Conservation (phyloP, 2,797 vertebrate species). For the Lepus oiostolus region DNA sequence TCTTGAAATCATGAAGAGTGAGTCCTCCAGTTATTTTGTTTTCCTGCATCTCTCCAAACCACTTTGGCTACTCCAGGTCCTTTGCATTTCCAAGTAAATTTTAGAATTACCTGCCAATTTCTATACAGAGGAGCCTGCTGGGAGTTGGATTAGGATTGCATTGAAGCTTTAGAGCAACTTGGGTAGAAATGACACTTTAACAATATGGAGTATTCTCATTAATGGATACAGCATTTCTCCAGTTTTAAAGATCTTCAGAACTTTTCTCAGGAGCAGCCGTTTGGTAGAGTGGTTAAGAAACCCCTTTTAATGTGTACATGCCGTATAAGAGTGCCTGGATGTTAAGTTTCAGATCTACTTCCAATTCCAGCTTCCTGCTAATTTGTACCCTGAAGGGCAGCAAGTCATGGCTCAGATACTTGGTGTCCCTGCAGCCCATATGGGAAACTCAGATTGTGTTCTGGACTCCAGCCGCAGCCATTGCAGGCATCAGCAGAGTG, state of each 20-base stretch:
- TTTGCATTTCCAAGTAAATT: not conserved
- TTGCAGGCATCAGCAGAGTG: no score
- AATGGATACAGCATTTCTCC: not conserved
- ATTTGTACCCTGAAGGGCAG: no score
- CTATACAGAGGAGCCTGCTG: not conserved
- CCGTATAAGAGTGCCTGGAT: no score
- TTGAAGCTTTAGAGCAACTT: not conserved
- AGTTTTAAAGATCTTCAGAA: not conserved
- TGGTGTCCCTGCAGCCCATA: no score
- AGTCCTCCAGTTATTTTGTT: not conserved
- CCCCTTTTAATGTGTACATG: no score
- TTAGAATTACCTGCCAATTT: not conserved
- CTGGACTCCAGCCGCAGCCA: no score
- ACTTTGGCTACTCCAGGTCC: not conserved
- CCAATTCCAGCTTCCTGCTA: no score
- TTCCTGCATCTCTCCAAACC: not conserved
- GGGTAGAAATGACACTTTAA: not conserved
- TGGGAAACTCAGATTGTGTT: no score
- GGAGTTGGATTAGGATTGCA: not conserved
- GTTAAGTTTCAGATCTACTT: no score
- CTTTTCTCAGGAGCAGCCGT: not conserved
- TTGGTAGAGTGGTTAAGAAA: no score
- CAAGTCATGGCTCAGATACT: no score
- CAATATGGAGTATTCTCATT: not conserved
- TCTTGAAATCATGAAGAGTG: not conserved